Percentiles rank a stretch among this genome's conserved stretches.
These are phyloP conservation scores for Phalacrocorax carbo DNA, from an alignment of 2,113 vertebrate genomes.

Conservation along the genomic window DNA sequence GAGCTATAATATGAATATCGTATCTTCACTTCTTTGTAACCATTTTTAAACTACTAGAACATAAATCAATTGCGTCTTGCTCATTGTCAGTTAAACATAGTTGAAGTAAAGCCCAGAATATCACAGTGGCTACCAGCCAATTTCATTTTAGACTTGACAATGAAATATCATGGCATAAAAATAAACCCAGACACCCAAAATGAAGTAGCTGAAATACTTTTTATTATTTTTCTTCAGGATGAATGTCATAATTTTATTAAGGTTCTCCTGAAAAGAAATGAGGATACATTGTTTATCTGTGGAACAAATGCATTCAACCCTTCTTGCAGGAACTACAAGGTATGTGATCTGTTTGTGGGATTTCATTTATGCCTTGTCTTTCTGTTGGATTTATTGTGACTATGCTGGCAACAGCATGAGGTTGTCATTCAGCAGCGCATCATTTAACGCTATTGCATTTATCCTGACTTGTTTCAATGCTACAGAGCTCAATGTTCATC, in stretches of 20 bases:
- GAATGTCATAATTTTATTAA: constrained; percentile 99
- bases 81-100: background rate
- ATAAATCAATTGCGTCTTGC: background rate
- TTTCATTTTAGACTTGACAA: background rate
- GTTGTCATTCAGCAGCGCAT: background rate
- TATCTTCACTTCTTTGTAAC: background rate
- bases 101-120: background rate
- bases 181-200: background rate
- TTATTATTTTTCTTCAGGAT: constrained; percentile 79
- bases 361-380: background rate
- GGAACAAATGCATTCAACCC: constrained; percentile 99
- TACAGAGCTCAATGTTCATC: background rate
- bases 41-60: background rate
- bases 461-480: background rate
- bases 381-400: background rate
- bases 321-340: constrained; percentile 94
- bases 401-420: background rate
- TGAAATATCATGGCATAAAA: background rate
- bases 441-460: background rate
- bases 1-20: background rate
- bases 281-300: constrained; percentile 94
- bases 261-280: constrained; percentile 93
- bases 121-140: background rate
- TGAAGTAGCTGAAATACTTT: background rate
- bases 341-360: constrained; percentile 55